Evolutionary conservation across 2,113 vertebrate species (phyloP), one percentile per base, ranked within the genome.

Genomic region (Chelonoidis abingdonii): DNA sequence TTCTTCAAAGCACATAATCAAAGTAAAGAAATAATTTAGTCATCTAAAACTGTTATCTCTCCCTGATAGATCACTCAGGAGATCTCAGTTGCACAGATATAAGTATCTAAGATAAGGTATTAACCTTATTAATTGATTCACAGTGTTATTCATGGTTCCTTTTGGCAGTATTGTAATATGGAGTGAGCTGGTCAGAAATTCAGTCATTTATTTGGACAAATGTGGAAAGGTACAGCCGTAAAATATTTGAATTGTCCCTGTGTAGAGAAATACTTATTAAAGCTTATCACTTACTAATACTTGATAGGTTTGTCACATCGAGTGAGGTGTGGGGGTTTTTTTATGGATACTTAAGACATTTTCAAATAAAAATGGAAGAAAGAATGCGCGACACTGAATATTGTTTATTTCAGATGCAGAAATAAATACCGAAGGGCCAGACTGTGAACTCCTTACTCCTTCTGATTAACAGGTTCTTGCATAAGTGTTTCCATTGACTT

Each of bases 1-100:
- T 53, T 9, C 2, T 1, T 52, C 2, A 1, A 0, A 0, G 10
- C 2, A 27, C 10, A 72, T 38, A 72, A 19, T 38, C 16, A 47
- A 47, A 54, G 53, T 76, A 91, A 86, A 91, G 54, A 19, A 12
- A 0, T 81, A 1, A 54, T 38, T 92, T 80, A 50, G 85, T 91
- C 57, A 5, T 44, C 25, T 53, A 22, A 29, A 10, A 54, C 89
- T 92, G 57, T 11, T 25, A 27, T 7, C 25, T 47, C 13, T 78
- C 25, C 53, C 10, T 16, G 19, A 5, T 80, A 10, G 11, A 7
- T 89, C 14, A n/a, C 83, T 72, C 44, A 86, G 6, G 22, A 78
- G 59, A 92, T 9, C 19, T 72, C 65, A 53, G 24, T 35, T 80
- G 38, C 19, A 65, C 38, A 52, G 50, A 27, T 38, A 24, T 35